Percentiles rank a stretch among this genome's conserved stretches.
Conservation (phyloP, 2,888 invertebrate species). For the Spodoptera picta region DNA sequence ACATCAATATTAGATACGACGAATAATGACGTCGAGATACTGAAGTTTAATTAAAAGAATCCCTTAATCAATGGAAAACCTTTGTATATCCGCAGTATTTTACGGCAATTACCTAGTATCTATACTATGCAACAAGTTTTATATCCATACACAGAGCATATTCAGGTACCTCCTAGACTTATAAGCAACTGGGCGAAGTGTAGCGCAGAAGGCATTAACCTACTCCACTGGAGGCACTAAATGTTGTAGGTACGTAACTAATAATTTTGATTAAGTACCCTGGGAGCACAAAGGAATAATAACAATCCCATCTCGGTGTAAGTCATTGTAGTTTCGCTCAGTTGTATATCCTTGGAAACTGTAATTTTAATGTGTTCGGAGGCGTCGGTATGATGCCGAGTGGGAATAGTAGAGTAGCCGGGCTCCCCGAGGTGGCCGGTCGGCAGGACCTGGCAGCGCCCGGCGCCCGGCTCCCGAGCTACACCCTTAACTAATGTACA, state of each 20-base stretch:
- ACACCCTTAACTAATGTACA: constrained; percentile 68
- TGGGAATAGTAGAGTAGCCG: constrained; percentile 72
- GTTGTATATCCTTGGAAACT: constrained; percentile 82
- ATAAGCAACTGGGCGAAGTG: constrained; percentile 46
- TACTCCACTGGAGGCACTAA: constrained; percentile 67
- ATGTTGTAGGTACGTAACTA: constrained; percentile 60
- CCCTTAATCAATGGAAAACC: too few relatives aligned
- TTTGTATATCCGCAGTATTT: too few relatives aligned
- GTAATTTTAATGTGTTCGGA: constrained; percentile 86
- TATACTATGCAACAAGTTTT: too few relatives aligned
- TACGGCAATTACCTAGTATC: too few relatives aligned
- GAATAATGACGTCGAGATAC: too few relatives aligned
- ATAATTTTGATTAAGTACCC: constrained; percentile 85
- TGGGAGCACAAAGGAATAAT: constrained; percentile 84
- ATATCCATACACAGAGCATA: constrained; percentile 3
- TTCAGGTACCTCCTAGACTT: constrained; percentile 48
- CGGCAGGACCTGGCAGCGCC: constrained; percentile 52
- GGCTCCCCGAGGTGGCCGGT: constrained; percentile 67
- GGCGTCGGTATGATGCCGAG: constrained; percentile 77
- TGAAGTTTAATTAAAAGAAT: too few relatives aligned
- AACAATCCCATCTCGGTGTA: constrained; percentile 81
- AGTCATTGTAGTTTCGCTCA: constrained; percentile 78
- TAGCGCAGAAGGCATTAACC: constrained; percentile 52
- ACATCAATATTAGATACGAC: too few relatives aligned
- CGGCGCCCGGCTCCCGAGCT: constrained; percentile 38